phyloP scores from a whole-genome alignment of 2,113 vertebrate genomes.

The Macrotus californicus region DNA sequence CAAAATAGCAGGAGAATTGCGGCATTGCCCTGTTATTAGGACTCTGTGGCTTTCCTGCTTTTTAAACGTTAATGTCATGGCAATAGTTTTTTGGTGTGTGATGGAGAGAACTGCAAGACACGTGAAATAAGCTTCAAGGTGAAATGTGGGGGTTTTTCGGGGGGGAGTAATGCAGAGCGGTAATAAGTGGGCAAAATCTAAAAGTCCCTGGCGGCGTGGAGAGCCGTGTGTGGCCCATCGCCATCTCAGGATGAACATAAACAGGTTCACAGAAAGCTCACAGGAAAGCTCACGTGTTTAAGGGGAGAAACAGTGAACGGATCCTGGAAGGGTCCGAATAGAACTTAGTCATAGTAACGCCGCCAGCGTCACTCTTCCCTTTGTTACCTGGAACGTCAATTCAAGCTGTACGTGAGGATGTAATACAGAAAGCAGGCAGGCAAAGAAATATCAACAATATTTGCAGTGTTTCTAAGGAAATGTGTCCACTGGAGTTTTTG shows the following conservation, averaged over 20 bases:
- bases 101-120: background rate
- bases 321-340: conserved; percentile 26
- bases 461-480: conserved; percentile 38
- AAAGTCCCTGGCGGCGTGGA: background rate
- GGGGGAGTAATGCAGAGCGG: background rate
- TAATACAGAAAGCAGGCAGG: conserved; percentile 20
- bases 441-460: conserved; percentile 31
- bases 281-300: conserved; percentile 35
- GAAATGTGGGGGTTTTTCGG: background rate
- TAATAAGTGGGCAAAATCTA: background rate
- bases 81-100: background rate
- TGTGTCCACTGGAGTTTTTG: background rate
- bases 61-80: background rate
- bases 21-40: background rate
- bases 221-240: background rate
- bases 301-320: background rate
- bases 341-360: background rate
- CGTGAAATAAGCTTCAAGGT: conserved; percentile 25
- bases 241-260: background rate
- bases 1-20: background rate
- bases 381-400: conserved; percentile 43
- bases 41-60: no score
- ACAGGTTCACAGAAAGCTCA: background rate
- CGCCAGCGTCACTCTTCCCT: background rate
- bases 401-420: background rate